A percentile compares a stretch with the other conserved stretches of the same genome.
These are phyloP conservation scores for Dromococcyx pavoninus DNA, from an alignment of 2,797 vertebrate species.

Conservation along the genomic window DNA sequence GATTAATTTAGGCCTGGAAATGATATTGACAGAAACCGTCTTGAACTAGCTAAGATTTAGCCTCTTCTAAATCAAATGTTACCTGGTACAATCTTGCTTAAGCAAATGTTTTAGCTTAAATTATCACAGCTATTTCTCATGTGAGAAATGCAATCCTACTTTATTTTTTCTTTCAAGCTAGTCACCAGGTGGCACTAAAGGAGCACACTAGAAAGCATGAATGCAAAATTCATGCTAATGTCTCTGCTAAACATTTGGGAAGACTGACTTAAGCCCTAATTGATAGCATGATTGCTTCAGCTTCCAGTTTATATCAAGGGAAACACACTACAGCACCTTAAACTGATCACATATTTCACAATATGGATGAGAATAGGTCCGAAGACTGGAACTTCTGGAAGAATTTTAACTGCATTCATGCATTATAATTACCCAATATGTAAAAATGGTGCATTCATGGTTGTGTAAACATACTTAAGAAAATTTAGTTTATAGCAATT, in stretches of 20 bases:
- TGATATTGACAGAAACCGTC: not conserved
- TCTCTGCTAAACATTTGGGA: slow-evolving; percentile 37
- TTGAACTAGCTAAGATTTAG: not conserved
- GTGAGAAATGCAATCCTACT: not conserved
- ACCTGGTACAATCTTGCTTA: not conserved
- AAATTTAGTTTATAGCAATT: slow-evolving; percentile 44
- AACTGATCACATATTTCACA: slow-evolving; percentile 70
- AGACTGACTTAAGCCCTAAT: slow-evolving; percentile 71
- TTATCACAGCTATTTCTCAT: not conserved
- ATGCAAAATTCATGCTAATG: not conserved
- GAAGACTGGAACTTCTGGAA: slow-evolving; percentile 34
- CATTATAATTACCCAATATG: slow-evolving; percentile 29
- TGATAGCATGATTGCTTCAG: slow-evolving; percentile 75
- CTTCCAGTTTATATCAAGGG: slow-evolving; percentile 67
- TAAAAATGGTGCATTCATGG: not conserved
- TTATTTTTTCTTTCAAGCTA: not conserved
- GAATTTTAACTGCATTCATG: slow-evolving; percentile 52
- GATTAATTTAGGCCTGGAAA: not conserved
- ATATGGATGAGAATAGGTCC: slow-evolving; percentile 56
- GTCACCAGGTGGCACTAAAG: slow-evolving; percentile 95
- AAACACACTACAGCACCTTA: slow-evolving; percentile 71
- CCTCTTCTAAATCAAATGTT: not conserved
- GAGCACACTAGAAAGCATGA: slow-evolving; percentile 65
- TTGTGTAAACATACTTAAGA: slow-evolving; percentile 41
- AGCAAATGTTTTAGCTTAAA: not conserved